Base-by-base conservation (phyloP, 2,888 invertebrate species). In the Lochmaea crataegi region DNA sequence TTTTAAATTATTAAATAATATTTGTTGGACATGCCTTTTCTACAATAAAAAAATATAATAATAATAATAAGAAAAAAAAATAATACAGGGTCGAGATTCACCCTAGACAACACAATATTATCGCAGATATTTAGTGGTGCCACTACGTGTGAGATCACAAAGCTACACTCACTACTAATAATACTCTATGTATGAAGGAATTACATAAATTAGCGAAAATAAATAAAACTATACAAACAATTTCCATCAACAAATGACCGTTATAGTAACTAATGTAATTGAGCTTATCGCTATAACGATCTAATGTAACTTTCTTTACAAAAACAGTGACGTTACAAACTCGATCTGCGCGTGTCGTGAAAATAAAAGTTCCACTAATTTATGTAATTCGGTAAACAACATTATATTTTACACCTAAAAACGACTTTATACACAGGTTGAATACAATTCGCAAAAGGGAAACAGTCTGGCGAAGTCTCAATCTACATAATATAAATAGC, bases 371-470 rank as follows among this genome's bases (percentile, higher is more conserved):
- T 3, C n/a, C 9, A 2, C 53, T 18, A 9, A 53, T 53, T 53
- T 16, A 53, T 53, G 53, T 18, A 53, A 53, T 53, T 53, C 53
- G n/a, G 11, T 61, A 64, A 7, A 65, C 38, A 65, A 41, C 42
- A 38, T 45, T 66, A 63, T 83, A 82, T 81, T 80, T 82, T 82
- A 83, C 82, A 83, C 80, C 78, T 81, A 83, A 82, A 32, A 82
- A 84, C 83, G 82, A 84, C 84, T 85, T 85, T 85, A 84, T 85
- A 86, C 85, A 77, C 68, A 84, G 72, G n/a, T 57, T 64, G 60
- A 45, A 58, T 42, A 81, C 82, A 82, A 81, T 79, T 78, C 75
- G 77, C 79, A 81, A 80, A 79, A 80, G 72, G 18, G 53, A 53
- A 16, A 16, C 16, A 16, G 18, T 53, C 18, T 53, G 53, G 53